phyloP scores from a whole-genome alignment of 2,797 vertebrate genomes.

The Dipus sagitta region DNA sequence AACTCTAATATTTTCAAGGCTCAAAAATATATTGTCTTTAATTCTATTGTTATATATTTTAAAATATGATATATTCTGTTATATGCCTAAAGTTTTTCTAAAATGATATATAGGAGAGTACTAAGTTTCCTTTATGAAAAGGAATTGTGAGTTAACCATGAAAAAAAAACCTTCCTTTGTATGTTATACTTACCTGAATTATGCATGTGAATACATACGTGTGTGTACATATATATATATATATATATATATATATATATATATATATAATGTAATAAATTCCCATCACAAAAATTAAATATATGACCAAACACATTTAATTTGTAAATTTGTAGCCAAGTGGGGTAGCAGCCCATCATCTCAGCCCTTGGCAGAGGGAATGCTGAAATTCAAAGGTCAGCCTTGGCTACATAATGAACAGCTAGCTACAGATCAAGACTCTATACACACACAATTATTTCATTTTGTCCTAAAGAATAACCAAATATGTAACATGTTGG shows the following conservation, averaged over 20 bases:
- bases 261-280: slow-evolving; percentile 24
- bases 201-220: background rate
- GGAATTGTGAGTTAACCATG: background rate
- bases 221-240: background rate
- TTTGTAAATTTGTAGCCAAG: background rate
- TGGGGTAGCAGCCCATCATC: background rate
- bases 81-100: slow-evolving; percentile 8
- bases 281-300: background rate
- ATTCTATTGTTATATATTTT: slow-evolving; percentile 8
- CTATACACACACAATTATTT: background rate
- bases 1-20: background rate
- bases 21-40: slow-evolving; percentile 31
- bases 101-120: background rate
- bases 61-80: background rate
- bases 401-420: background rate
- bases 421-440: background rate
- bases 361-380: background rate
- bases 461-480: background rate
- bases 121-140: slow-evolving; percentile 23
- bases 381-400: background rate
- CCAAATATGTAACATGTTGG: background rate
- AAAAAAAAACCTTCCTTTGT: background rate
- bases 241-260: background rate
- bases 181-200: background rate
- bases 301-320: background rate